A percentile compares a stretch with the other conserved stretches of the same genome.
Conservation (phyloP, 2,888 invertebrate species). For the Xanthorhoe spadicearia region DNA sequence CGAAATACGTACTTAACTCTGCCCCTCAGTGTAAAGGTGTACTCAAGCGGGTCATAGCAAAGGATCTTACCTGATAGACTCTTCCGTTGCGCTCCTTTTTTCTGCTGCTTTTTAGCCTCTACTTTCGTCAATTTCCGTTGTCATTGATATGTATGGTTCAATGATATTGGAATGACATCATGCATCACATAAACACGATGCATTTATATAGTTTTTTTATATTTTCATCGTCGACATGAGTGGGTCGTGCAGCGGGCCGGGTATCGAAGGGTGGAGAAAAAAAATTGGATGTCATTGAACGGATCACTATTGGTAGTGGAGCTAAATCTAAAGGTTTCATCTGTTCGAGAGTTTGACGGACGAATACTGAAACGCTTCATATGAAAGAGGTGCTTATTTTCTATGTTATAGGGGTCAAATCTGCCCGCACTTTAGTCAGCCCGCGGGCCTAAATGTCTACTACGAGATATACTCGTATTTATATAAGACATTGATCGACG, state of each 20-base stretch:
- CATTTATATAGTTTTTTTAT: slow-evolving; percentile 76
- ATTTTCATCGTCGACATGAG: slow-evolving; percentile 79
- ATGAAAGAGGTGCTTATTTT: too few relatives aligned
- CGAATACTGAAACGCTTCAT: too few relatives aligned
- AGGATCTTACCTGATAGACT: slow-evolving; percentile 93
- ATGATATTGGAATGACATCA: slow-evolving; percentile 76
- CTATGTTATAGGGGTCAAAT: too few relatives aligned
- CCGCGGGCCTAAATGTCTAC: too few relatives aligned
- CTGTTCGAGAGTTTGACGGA: slow-evolving; percentile 57
- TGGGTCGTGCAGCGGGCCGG: slow-evolving; percentile 81
- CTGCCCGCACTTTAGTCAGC: too few relatives aligned
- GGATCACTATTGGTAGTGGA: slow-evolving; percentile 74
- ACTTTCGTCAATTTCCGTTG: slow-evolving; percentile 72
- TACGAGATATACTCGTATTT: too few relatives aligned
- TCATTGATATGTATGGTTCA: slow-evolving; percentile 64
- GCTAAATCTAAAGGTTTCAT: slow-evolving; percentile 68
- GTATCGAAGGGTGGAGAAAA: slow-evolving; percentile 75
- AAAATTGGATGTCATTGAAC: slow-evolving; percentile 84
- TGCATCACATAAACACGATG: slow-evolving; percentile 83
- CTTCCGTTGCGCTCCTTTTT: slow-evolving; percentile 89
- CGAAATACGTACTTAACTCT: slow-evolving; percentile 51
- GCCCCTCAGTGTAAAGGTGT: slow-evolving; percentile 67
- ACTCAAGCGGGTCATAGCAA: slow-evolving; percentile 73
- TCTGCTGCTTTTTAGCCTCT: slow-evolving; percentile 98
- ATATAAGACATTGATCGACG: too few relatives aligned